Conservation (phyloP, 2,797 vertebrate species). For the Micromesistius poutassou region DNA sequence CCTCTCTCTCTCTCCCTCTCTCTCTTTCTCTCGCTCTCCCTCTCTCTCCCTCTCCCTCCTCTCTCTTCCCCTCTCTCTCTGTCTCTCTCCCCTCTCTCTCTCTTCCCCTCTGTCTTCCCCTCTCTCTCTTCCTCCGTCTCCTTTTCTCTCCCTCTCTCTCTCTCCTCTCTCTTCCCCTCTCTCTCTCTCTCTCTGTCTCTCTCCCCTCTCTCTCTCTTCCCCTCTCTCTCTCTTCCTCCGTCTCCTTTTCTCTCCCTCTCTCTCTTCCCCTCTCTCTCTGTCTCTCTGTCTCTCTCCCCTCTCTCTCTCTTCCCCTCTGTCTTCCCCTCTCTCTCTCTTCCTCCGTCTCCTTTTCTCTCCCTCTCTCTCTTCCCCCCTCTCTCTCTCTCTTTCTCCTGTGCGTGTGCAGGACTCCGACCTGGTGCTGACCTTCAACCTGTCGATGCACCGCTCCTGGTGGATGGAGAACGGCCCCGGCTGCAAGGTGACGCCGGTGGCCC, state of each 20-base stretch:
- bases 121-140: conserved; percentile 12
- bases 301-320: neutral
- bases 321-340: neutral
- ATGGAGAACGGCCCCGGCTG: conserved; percentile 99
- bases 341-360: too few relatives aligned
- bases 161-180: too few relatives aligned
- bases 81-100: neutral
- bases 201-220: too few relatives aligned
- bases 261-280: conserved; percentile 1
- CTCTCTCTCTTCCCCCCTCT: conserved; percentile 2
- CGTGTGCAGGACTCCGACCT: conserved; percentile 91
- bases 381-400: conserved; percentile 24
- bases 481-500: conserved; percentile 89
- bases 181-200: neutral
- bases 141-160: conserved; percentile 15
- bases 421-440: conserved; percentile 98
- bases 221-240: neutral
- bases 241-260: neutral
- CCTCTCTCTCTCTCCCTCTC: neutral
- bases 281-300: conserved; percentile 19
- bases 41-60: neutral
- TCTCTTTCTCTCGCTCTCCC: conserved; percentile 10
- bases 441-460: conserved; percentile 99
- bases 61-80: too few relatives aligned
- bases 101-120: conserved; percentile 5